Base-by-base conservation (phyloP, 53 echinoderm and acorn worm genomes). In the Antedon mediterranea region DNA sequence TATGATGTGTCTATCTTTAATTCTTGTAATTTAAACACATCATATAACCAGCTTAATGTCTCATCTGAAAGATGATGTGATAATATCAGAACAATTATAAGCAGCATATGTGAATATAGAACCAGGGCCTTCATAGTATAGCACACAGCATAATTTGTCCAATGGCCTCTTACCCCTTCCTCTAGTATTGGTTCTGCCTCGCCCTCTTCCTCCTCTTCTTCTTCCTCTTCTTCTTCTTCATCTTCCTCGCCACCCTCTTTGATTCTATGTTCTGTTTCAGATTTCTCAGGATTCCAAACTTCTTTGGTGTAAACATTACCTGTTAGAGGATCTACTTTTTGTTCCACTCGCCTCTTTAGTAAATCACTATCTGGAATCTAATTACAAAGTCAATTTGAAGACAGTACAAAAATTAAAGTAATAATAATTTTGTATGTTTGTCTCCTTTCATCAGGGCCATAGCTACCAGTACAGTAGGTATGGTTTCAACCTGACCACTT, bases 211-310 rank as follows among this genome's bases (percentile, higher is more conserved):
- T 79, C 92, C 28, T 90, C 90, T 75, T 90, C 98, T 29, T 98
- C 98, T 30, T 90, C 98, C 34, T 98, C 98, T 41, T 97, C 98
- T 34, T 98, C 98, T 32, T 79, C 88, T 44, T 97, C 97, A 30
- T 92, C 97, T 33, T 92, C 97, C 27, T 89, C 93, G 3, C 80
- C 93, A 34, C 88, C 92, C 18, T 88, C 86, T 18, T 87, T 90
- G 75, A 93, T 86, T 75, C 80, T 86, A 4, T 78, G 78, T 72
- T 79, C 79, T 14, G 82, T 33, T 30, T 78, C 84, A 8, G 92
- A 88, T 79, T 86, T 93, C 34, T 98, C 98, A 27, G 92, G 92
- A 79, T 90, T 92, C 98, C 98, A 98, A 3, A 87, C 79, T 14
- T 93, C 98, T 33, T 80, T 88, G 37, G 91, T 87, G 75, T 93